These are phyloP conservation scores for Troilus luridus DNA, from an alignment of 2,888 invertebrate species.

Conservation along the genomic window DNA sequence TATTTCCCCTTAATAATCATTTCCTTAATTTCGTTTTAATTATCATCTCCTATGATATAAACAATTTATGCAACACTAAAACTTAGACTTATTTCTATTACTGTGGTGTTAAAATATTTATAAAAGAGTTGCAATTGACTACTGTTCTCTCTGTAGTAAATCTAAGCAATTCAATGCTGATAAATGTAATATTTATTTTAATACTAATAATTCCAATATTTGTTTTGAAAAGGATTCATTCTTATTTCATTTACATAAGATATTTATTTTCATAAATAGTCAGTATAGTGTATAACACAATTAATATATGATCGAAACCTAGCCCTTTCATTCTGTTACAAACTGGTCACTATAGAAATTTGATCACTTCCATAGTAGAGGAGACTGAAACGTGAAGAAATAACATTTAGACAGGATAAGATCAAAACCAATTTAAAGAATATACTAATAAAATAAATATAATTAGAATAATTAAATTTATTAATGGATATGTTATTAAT, in stretches of 20 bases:
- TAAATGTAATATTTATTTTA: not conserved
- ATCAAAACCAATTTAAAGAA: not conserved
- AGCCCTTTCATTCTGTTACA: not conserved
- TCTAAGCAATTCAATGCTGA: not conserved
- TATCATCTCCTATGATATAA: not conserved
- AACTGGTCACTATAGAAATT: not conserved
- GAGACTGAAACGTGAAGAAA: not conserved
- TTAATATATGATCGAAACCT: not conserved
- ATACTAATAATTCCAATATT: not conserved
- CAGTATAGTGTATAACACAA: not conserved
- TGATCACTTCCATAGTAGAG: not conserved
- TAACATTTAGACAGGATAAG: not conserved
- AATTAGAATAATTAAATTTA: not conserved
- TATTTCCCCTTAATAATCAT: slow-evolving; percentile 21
- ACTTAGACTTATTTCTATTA: not conserved
- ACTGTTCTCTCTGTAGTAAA: not conserved
- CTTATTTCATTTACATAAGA: not conserved
- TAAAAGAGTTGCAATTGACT: slow-evolving; percentile 22
- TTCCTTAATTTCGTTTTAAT: no score
- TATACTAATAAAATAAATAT: not conserved
- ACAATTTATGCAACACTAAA: not conserved
- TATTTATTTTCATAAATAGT: not conserved
- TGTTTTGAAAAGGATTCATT: not conserved
- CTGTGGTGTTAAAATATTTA: slow-evolving; percentile 6
- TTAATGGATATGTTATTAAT: not conserved